Evolutionary conservation across 2,113 vertebrate species (phyloP).

Genomic region (Cromileptes altivelis): DNA sequence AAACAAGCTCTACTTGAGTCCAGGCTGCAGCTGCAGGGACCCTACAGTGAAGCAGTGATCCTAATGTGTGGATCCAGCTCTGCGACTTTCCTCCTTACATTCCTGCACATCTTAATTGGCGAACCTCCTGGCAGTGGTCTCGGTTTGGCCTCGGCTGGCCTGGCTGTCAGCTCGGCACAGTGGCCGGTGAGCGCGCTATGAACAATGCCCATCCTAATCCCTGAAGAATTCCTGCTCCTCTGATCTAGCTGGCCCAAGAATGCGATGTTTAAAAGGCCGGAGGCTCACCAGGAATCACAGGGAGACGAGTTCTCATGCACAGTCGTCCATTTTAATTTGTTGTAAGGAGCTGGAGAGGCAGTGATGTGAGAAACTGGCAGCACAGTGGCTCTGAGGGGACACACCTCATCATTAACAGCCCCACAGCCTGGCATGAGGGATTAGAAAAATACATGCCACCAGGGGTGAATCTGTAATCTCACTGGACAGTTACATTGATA

Average conservation of each 20-base stretch:
- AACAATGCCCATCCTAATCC: constrained; percentile 85
- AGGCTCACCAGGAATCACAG: constrained; percentile 73
- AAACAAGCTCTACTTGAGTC: not conserved
- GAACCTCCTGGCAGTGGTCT: constrained; percentile 62
- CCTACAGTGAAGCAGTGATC: constrained; percentile 43
- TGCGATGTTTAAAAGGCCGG: constrained; percentile 73
- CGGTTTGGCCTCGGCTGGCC: constrained; percentile 55
- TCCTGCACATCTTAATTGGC: constrained; percentile 79
- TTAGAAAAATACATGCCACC: constrained; percentile 41
- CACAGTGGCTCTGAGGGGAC: constrained; percentile 28
- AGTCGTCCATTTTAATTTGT: constrained; percentile 68
- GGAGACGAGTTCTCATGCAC: constrained; percentile 67
- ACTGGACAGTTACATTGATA: constrained; percentile 12
- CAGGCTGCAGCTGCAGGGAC: constrained; percentile 19
- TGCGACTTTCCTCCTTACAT: constrained; percentile 64
- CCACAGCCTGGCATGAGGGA: constrained; percentile 41
- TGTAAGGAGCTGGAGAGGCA: constrained; percentile 59
- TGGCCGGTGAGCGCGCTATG: constrained; percentile 68
- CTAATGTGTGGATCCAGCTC: constrained; percentile 43
- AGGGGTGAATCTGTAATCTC: constrained; percentile 37
- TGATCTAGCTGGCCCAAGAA: constrained; percentile 77
- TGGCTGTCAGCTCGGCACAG: constrained; percentile 71
- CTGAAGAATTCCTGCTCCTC: constrained; percentile 81
- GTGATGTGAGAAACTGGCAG: constrained; percentile 71
- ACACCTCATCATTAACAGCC: constrained; percentile 52